Evolutionary conservation across 2,888 invertebrate species (phyloP).

Genomic region (Lamellibrachia columna): DNA sequence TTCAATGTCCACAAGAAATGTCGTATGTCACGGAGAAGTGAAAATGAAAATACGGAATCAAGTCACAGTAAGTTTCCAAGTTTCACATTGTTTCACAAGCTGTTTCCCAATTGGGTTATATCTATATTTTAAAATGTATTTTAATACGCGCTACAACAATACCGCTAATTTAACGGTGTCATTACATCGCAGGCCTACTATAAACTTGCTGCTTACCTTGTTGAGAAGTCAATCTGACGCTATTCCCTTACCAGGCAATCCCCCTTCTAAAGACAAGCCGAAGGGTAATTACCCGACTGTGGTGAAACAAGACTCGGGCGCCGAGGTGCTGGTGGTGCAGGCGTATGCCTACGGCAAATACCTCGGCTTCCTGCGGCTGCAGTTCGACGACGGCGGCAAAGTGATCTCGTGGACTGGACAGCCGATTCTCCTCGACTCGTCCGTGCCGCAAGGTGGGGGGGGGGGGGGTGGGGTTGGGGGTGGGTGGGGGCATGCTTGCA

Average conservation of each 20-base stretch:
- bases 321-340: slow-evolving; percentile 76
- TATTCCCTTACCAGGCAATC: slow-evolving; percentile 53
- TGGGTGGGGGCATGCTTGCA: background rate
- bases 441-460: slow-evolving; percentile 66
- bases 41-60: too few relatives aligned
- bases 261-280: slow-evolving; percentile 76
- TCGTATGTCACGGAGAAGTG: too few relatives aligned
- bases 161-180: too few relatives aligned
- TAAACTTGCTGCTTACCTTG: too few relatives aligned
- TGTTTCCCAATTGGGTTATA: too few relatives aligned
- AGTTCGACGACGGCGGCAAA: slow-evolving; percentile 79
- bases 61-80: too few relatives aligned
- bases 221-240: background rate
- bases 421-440: slow-evolving; percentile 81
- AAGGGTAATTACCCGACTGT: slow-evolving; percentile 82
- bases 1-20: background rate
- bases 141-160: too few relatives aligned
- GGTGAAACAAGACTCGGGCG: slow-evolving; percentile 71
- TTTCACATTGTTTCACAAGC: too few relatives aligned
- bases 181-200: too few relatives aligned
- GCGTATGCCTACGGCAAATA: slow-evolving; percentile 93
- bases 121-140: too few relatives aligned
- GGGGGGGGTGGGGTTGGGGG: too few relatives aligned
- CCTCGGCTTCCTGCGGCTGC: slow-evolving; percentile 78
- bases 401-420: slow-evolving; percentile 76